Percentiles rank a stretch among this genome's conserved stretches.
These are phyloP conservation scores for Epistrophe eligans DNA, from an alignment of 2,888 invertebrate species.

Conservation along the genomic window DNA sequence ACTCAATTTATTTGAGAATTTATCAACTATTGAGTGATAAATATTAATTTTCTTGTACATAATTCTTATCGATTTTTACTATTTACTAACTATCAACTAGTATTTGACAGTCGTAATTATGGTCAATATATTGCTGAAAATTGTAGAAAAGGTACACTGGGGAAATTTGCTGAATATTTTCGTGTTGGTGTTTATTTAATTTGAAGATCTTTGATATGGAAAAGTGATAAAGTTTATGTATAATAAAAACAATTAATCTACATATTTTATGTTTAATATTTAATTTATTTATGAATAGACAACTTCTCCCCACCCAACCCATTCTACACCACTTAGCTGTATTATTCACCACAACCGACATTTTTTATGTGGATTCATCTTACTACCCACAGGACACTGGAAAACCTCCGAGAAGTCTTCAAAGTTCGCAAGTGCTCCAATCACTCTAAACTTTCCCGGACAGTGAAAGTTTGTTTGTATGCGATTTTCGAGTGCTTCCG, in stretches of 20 bases:
- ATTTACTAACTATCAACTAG: too few relatives aligned
- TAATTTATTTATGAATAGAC: slow-evolving; percentile 13
- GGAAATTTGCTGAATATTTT: too few relatives aligned
- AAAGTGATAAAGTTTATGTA: not conserved
- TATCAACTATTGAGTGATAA: too few relatives aligned
- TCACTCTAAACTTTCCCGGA: slow-evolving; percentile 76
- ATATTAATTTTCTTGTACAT: too few relatives aligned
- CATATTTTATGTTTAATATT: slow-evolving; percentile 1
- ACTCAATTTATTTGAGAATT: too few relatives aligned
- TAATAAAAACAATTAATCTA: not conserved
- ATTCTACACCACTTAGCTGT: not conserved
- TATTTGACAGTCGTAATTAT: too few relatives aligned
- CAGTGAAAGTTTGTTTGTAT: slow-evolving; percentile 72
- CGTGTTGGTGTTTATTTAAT: too few relatives aligned
- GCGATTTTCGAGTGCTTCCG: slow-evolving; percentile 70
- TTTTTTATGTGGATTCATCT: slow-evolving; percentile 64
- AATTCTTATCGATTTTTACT: too few relatives aligned
- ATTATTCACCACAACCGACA: slow-evolving; percentile 60
- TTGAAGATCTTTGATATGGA: too few relatives aligned
- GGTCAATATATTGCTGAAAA: too few relatives aligned
- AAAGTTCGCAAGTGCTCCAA: slow-evolving; percentile 73
- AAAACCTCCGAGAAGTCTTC: slow-evolving; percentile 72
- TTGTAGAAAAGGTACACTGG: too few relatives aligned
- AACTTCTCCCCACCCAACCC: slow-evolving; percentile 10
- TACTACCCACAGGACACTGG: slow-evolving; percentile 64